Base-by-base conservation (phyloP, 2,797 vertebrate genomes). In the Acrossocheilus wenchowensis region DNA sequence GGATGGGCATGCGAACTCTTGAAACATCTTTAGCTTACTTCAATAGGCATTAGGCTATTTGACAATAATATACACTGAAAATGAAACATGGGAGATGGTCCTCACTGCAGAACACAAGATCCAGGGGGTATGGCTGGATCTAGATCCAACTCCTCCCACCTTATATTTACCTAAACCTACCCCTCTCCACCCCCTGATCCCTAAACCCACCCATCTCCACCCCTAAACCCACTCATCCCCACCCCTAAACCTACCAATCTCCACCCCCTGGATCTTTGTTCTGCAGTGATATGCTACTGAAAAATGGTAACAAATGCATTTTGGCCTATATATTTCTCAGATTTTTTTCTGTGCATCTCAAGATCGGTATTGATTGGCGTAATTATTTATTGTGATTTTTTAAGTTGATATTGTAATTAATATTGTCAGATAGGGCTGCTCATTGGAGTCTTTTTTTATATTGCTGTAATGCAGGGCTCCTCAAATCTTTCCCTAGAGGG, bases 321-420 rank as follows among this genome's bases (percentile, higher is more conserved):
- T 19, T 52, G 50, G 15, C 17, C 10, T 60, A n/a, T 60, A n/a
- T 62, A 60, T 60, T 14, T 26, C 50, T 52, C 17, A 0, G 12
- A 64, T 26, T 5, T 23, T 23, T 17, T 57, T 11, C n/a, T 17
- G 54, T 23, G 54, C 7, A 57, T 21, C 5, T 57, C 52, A 54
- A 54, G 19, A 54, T 54, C 6, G 6, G 26, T 64, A 30, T 64
- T 30, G 12, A 12, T 64, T 34, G 30, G 30, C 2, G 15, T 34
- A 68, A 68, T 34, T 34, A 34, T 66, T 64, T 34, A 66, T 34
- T 66, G 62, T 66, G 62, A 66, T 68, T 68, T 36, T 66, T 60
- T 5, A 68, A 68, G 30, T 68, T 68, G 15, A 68, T 36, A 34
- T 17, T 68, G 30, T 17, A 30, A 19, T 68, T 68, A 60, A n/a